phyloP scores from a whole-genome alignment of 2,888 invertebrate species.

The Hypercompe scribonia region DNA sequence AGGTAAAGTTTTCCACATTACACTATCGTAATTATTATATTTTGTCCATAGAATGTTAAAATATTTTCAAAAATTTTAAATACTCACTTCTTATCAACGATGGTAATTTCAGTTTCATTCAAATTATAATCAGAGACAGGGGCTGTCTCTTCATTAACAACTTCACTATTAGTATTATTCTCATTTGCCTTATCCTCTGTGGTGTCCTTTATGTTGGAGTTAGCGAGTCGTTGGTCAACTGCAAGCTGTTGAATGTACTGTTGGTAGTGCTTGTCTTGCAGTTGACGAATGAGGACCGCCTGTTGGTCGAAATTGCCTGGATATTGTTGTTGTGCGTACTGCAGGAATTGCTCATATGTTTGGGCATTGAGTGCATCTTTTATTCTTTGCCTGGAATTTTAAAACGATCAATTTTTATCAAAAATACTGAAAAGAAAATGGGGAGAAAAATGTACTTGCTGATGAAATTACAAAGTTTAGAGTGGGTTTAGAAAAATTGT shows the following conservation, averaged over 20 bases:
- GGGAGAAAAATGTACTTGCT: too few relatives aligned
- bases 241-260: constrained; percentile 99
- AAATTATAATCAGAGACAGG: constrained; percentile 68
- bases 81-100: constrained; percentile 75
- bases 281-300: constrained; percentile 95
- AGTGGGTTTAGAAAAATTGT: too few relatives aligned
- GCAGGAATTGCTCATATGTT: constrained; percentile 94
- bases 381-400: constrained; percentile 90
- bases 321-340: constrained; percentile 97
- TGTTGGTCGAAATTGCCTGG: constrained; percentile 96
- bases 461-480: too few relatives aligned
- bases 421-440: not conserved
- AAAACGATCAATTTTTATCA: not conserved
- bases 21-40: not conserved
- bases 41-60: too few relatives aligned
- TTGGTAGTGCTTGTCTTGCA: constrained; percentile 99
- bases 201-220: constrained; percentile 67
- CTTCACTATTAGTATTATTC: constrained; percentile 33
- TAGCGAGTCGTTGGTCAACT: constrained; percentile 77
- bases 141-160: constrained; percentile 42
- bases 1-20: not conserved
- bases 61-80: too few relatives aligned
- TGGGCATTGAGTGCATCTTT: constrained; percentile 98
- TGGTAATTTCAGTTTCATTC: constrained; percentile 65
- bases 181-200: constrained; percentile 55